These are phyloP conservation scores for Drosophila trapezifrons DNA, from an alignment of 1,140 invertebrate genomes.

Conservation along the genomic window DNA sequence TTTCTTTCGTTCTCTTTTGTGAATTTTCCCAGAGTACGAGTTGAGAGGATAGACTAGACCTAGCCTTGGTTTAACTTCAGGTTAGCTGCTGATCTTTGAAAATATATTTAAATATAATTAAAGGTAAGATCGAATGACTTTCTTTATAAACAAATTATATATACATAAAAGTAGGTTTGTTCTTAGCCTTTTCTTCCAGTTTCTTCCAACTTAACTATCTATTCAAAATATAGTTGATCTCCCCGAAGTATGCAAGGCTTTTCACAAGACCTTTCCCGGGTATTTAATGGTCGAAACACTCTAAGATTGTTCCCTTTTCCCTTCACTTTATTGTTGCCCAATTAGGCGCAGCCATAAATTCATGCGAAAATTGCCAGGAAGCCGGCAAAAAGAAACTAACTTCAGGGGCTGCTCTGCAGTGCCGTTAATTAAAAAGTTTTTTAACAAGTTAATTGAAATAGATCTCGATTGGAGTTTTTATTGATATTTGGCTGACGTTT, in stretches of 20 bases:
- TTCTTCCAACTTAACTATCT: no score
- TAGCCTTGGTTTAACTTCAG: no score
- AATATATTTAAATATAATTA: no score
- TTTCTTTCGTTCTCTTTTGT: no score
- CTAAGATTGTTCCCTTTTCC: slow-evolving; percentile 2
- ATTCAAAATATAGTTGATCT: no score
- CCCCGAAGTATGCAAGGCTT: not conserved
- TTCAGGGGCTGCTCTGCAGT: slow-evolving; percentile 54
- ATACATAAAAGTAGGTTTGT: no score
- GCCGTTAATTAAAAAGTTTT: slow-evolving; percentile 82
- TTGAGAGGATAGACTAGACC: no score
- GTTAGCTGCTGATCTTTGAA: no score
- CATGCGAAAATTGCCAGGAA: slow-evolving; percentile 15
- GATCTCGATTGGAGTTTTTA: slow-evolving; percentile 82
- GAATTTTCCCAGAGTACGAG: no score
- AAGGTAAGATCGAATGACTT: no score
- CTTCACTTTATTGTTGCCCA: slow-evolving; percentile 55
- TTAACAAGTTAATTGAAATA: slow-evolving; percentile 82
- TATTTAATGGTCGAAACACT: not conserved
- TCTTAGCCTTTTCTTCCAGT: no score
- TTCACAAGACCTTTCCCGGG: not conserved
- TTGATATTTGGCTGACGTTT: slow-evolving; percentile 76
- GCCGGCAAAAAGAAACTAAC: slow-evolving; percentile 32
- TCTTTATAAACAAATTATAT: no score
- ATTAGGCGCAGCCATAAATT: slow-evolving; percentile 80